Base-by-base conservation (phyloP, 1,140 invertebrate genomes). In the Pogonognathellus flavescens region DNA sequence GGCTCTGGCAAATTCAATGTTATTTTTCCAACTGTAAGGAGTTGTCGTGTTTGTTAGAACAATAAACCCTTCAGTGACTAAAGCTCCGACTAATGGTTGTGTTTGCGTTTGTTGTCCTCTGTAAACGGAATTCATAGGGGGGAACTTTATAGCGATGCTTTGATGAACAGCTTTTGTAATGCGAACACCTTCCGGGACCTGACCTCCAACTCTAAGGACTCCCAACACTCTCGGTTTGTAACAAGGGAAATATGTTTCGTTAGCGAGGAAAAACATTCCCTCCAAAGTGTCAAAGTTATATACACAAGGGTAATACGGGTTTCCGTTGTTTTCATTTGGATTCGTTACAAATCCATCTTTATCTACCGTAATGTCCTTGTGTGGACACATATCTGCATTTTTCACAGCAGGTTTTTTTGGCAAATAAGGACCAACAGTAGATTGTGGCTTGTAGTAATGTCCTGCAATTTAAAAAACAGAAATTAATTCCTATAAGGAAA, bases 231-330 rank as follows among this genome's bases (percentile, higher is more conserved):
- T 6, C 8, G 70, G 70, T n/a, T 76, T 31, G 7, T 16, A 3
- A 10, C 70, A 76, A 1, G 70, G 70, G 41, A 76, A 76, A n/a
- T 76, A 76, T 13, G 41, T 76, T 9, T n/a, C 70, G 14, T 76
- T 76, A 9, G 14, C 16, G 0, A 49, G 6, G 31, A 76, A 76
- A 16, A 76, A 76, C 0, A 14, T 0, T 6, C 70, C 70, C 14
- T 76, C 70, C 9, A 76, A 16, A 5, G 14, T 31, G 0, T 9
- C 10, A 16, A 76, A 76, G 16, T 76, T 76, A 16, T 76, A 76
- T 2, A 50, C 49, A 16, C 70, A 76, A 16, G 70, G 70, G 14
- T 49, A 50, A 31, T 18, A 76, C 0, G 70, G 70, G 0, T 0
- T 7, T 0, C 70, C 70, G 0, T n/a, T 11, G 16, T 76, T 76